Evolutionary conservation across 2,888 invertebrate species (phyloP).

Genomic region (Cephus rjabovi): DNA sequence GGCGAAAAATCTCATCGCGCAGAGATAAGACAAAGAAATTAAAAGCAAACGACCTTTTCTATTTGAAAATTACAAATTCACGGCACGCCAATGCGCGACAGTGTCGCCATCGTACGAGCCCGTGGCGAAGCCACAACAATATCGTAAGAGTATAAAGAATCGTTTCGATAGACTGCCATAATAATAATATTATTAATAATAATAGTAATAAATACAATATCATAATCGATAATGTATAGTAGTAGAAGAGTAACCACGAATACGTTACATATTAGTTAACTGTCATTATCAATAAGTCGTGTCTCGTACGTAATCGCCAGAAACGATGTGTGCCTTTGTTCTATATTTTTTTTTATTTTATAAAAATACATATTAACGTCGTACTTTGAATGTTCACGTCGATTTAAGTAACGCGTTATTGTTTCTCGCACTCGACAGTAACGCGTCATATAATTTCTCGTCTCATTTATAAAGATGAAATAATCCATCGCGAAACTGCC

Average conservation of each 20-base stretch:
- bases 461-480: not conserved
- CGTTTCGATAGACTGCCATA: conserved; percentile 45
- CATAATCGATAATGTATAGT: conserved; percentile 4
- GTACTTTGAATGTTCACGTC: not conserved
- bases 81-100: no score
- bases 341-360: not conserved
- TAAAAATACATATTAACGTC: not conserved
- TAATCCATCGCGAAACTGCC: conserved; percentile 20
- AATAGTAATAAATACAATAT: not conserved
- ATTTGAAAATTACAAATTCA: not conserved
- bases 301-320: not conserved
- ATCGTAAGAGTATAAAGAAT: conserved; percentile 14
- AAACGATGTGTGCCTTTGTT: not conserved
- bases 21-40: not conserved
- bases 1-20: not conserved
- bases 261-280: not conserved
- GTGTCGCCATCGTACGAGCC: not conserved
- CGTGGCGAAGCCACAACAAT: not conserved
- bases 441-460: not conserved
- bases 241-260: not conserved
- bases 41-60: not conserved
- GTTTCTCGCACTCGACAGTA: no score
- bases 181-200: conserved; percentile 26
- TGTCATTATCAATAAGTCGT: not conserved
- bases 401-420: not conserved